Conservation (phyloP, 2,797 vertebrate genomes). For the Gambusia yucatana region DNA sequence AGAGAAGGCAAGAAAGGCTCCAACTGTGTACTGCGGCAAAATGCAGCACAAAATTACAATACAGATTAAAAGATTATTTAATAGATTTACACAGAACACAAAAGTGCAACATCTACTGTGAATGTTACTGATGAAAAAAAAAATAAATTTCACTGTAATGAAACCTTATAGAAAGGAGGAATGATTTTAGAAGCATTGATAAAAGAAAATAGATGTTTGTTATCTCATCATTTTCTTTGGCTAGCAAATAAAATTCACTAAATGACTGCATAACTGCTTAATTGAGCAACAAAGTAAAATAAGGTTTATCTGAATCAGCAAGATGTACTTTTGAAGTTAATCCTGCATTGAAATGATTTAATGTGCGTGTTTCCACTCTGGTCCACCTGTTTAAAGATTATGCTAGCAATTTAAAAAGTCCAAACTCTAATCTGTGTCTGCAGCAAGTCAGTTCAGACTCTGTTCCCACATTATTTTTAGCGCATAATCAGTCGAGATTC, state of each 20-base stretch:
- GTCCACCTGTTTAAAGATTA: neutral
- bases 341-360: neutral
- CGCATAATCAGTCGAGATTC: neutral
- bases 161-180: neutral
- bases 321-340: neutral
- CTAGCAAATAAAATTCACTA: neutral
- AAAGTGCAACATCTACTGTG: neutral
- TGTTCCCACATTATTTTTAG: neutral
- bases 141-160: neutral
- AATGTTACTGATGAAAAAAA: neutral
- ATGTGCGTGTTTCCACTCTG: neutral
- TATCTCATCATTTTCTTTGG: neutral
- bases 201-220: neutral
- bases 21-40: neutral
- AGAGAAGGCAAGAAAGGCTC: neutral
- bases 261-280: neutral
- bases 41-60: neutral
- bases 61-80: neutral
- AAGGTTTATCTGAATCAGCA: neutral
- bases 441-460: neutral
- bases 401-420: neutral
- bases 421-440: neutral
- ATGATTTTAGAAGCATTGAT: neutral
- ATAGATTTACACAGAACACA: neutral
- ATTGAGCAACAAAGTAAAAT: neutral